Evolutionary conservation across 2,113 vertebrate species (phyloP).

Genomic region (Nerophis ophidion): DNA sequence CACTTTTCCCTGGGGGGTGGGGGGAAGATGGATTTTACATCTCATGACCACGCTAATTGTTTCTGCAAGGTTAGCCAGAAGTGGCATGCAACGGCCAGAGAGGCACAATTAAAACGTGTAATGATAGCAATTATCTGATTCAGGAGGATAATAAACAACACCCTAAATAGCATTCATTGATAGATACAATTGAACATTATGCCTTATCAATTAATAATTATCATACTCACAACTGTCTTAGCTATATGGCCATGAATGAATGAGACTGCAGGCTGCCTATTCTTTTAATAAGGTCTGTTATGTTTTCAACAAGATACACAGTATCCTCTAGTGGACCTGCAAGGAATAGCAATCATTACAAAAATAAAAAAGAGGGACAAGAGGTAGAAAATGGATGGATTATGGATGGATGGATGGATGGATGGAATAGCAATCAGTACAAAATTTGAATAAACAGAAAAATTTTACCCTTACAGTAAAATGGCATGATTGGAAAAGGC

Average conservation of each 20-base stretch:
- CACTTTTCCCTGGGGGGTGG: not conserved
- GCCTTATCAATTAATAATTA: not conserved
- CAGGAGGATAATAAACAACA: not conserved
- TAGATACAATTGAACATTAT: not conserved
- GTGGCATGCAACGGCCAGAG: not conserved
- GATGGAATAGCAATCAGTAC: too few species aligned
- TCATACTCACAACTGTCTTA: not conserved
- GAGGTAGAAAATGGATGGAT: too few species aligned
- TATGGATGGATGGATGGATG: too few species aligned
- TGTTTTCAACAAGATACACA: not conserved
- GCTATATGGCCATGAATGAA: not conserved
- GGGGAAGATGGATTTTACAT: slow-evolving; percentile 2
- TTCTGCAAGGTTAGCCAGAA: slow-evolving; percentile 7
- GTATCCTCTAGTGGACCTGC: too few species aligned
- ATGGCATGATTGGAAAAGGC: too few species aligned
- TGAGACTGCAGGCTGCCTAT: not conserved
- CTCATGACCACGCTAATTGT: not conserved
- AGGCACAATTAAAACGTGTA: not conserved
- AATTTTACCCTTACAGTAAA: not conserved
- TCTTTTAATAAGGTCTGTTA: not conserved
- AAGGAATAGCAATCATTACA: too few species aligned
- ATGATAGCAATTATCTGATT: not conserved
- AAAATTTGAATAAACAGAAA: not conserved
- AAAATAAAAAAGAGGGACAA: too few species aligned
- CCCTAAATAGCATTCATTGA: not conserved